These are phyloP conservation scores for Australoheros facetus DNA, from an alignment of 2,797 vertebrate genomes.

Conservation along the genomic window DNA sequence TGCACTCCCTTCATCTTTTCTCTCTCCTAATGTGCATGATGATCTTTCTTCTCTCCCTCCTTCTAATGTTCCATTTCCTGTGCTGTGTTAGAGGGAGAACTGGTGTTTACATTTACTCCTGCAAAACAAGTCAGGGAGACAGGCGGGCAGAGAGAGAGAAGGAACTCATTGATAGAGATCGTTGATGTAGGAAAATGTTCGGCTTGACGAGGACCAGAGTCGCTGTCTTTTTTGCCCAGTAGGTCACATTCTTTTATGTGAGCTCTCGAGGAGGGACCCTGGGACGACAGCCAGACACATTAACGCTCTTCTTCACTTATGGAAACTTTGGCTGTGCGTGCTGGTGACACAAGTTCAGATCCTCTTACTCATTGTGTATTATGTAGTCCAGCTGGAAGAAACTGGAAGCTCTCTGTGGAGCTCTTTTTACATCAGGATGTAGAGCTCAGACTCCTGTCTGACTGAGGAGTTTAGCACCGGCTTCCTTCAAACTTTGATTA, in stretches of 20 bases:
- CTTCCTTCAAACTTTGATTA: conserved; percentile 44
- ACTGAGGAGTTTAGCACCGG: conserved; percentile 4
- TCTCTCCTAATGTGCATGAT: conserved; percentile 35
- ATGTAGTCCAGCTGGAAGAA: conserved; percentile 42
- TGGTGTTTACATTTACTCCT: conserved; percentile 54
- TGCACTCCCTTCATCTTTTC: conserved; percentile 36
- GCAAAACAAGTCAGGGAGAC: conserved; percentile 30
- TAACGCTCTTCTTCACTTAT: conserved; percentile 3
- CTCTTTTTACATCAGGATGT: neutral
- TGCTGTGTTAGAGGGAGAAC: conserved; percentile 35
- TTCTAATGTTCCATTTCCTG: conserved; percentile 62
- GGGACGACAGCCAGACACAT: conserved; percentile 48
- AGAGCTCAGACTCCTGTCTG: neutral
- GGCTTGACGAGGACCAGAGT: conserved; percentile 61
- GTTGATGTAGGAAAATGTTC: conserved; percentile 10
- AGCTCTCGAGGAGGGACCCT: conserved; percentile 14
- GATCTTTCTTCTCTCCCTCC: conserved; percentile 37
- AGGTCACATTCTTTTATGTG: conserved; percentile 47
- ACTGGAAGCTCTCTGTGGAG: conserved; percentile 22
- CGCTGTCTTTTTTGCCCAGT: conserved; percentile 33
- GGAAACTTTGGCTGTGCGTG: conserved; percentile 30
- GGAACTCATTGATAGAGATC: conserved; percentile 19
- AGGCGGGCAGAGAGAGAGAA: neutral
- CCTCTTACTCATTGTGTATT: conserved; percentile 9
- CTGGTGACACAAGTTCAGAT: conserved; percentile 40